A percentile compares a stretch with the other conserved stretches of the same genome.
phyloP scores from a whole-genome alignment of 2,888 invertebrate genomes.

The Oscheius sp. region DNA sequence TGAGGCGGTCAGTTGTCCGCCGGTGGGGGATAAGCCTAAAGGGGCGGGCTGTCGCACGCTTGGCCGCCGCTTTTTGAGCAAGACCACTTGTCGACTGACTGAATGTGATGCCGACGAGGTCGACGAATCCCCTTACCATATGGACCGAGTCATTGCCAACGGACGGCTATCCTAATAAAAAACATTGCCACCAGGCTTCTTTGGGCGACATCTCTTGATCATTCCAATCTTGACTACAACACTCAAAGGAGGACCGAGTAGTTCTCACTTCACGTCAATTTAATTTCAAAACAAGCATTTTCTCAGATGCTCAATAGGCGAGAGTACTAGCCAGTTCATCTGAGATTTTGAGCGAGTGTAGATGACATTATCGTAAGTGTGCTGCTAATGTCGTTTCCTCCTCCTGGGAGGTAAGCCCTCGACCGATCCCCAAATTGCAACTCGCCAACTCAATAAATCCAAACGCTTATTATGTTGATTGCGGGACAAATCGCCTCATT shows the following conservation, averaged over 20 bases:
- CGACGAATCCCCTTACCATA: background rate
- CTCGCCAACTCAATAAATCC: slow-evolving; percentile 32
- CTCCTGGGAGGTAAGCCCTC: background rate
- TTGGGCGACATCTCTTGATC: no score
- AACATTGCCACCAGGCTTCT: no score
- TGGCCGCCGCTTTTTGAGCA: slow-evolving; percentile 12
- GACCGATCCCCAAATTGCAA: slow-evolving; percentile 2
- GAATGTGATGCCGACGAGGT: slow-evolving; percentile 30
- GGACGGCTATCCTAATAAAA: background rate
- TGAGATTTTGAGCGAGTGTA: background rate
- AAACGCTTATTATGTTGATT: slow-evolving; percentile 34
- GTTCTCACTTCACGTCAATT: no score
- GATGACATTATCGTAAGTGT: slow-evolving; percentile 29
- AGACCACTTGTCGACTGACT: slow-evolving; percentile 24
- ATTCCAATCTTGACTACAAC: no score
- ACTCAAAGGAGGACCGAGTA: no score
- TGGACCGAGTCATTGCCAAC: background rate
- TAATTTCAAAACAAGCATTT: no score
- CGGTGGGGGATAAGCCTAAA: slow-evolving; percentile 26
- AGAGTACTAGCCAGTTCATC: no score
- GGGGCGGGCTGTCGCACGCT: slow-evolving; percentile 11
- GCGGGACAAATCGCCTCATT: slow-evolving; percentile 33
- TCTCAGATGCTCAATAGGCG: no score
- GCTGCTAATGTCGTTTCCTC: background rate
- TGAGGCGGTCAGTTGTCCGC: slow-evolving; percentile 16